These are phyloP conservation scores for Cossypha niveicapilla DNA, from an alignment of 2,797 vertebrate genomes.

Conservation along the genomic window DNA sequence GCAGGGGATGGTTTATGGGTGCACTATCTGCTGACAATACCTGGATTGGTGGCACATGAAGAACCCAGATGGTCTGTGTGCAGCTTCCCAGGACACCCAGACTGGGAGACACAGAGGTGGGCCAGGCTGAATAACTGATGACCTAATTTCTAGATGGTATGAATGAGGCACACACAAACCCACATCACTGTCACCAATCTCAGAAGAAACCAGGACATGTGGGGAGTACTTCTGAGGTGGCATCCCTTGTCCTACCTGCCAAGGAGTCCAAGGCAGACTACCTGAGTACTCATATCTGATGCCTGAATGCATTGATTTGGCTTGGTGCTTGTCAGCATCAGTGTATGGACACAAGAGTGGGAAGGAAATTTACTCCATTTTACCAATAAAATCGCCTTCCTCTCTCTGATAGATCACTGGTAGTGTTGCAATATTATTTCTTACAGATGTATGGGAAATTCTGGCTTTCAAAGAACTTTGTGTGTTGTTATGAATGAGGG, in stretches of 20 bases:
- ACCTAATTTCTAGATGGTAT: neutral
- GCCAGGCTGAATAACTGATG: neutral
- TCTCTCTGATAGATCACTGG: neutral
- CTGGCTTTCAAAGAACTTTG: neutral
- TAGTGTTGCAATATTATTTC: neutral
- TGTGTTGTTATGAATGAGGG: rapidly evolving
- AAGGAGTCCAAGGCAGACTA: neutral
- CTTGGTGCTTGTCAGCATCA: neutral
- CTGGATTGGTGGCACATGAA: neutral
- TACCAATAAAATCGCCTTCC: neutral
- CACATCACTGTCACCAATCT: neutral
- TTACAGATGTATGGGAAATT: neutral
- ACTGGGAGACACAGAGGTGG: neutral
- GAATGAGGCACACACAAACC: neutral
- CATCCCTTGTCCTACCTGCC: neutral
- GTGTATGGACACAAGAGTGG: rapidly evolving
- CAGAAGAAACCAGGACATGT: neutral
- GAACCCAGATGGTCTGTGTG: neutral
- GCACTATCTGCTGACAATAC: neutral
- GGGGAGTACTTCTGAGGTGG: neutral
- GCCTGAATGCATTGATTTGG: neutral
- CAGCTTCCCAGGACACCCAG: neutral
- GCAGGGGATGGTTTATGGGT: neutral
- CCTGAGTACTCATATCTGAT: neutral
- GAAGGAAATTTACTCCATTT: neutral